Conservation (phyloP, 2,113 vertebrate genomes). For the Podarcis cretensis region DNA sequence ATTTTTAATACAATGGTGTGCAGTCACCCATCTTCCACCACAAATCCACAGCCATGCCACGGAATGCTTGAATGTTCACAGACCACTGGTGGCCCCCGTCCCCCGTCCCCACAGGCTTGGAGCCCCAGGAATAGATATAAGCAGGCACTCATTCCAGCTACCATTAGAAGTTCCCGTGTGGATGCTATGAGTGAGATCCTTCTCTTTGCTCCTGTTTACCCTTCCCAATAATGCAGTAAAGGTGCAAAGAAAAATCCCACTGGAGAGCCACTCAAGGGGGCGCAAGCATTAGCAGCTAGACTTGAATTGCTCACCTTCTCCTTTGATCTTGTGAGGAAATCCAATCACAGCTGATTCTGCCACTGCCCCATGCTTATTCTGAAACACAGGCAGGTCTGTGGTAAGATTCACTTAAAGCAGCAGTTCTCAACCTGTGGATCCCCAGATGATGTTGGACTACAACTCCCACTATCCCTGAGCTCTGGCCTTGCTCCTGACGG, state of each 20-base stretch:
- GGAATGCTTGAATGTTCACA: too few relatives aligned
- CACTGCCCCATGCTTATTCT: constrained; percentile 79
- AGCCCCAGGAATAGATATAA: background rate
- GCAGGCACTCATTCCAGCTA: background rate
- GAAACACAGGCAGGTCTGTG: constrained; percentile 50
- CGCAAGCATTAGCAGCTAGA: background rate
- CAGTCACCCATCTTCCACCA: too few relatives aligned
- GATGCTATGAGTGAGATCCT: background rate
- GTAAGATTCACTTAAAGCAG: background rate
- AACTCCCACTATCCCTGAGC: too few relatives aligned
- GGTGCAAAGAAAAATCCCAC: background rate
- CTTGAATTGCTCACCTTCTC: constrained; percentile 73
- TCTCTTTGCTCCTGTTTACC: background rate
- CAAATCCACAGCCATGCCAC: too few relatives aligned
- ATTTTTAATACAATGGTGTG: too few relatives aligned
- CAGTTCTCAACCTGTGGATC: too few relatives aligned
- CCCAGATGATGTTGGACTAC: too few relatives aligned
- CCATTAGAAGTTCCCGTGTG: background rate
- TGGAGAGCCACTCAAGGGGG: background rate
- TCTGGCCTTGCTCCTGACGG: background rate
- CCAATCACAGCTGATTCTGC: constrained; percentile 82
- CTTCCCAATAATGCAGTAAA: accelerated
- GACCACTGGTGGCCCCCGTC: too few relatives aligned
- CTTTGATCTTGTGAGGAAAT: constrained; percentile 80
- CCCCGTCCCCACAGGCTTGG: too few relatives aligned